Evolutionary conservation across 2,888 invertebrate genomes (phyloP).

Genomic region (Agrilus cyanescens): DNA sequence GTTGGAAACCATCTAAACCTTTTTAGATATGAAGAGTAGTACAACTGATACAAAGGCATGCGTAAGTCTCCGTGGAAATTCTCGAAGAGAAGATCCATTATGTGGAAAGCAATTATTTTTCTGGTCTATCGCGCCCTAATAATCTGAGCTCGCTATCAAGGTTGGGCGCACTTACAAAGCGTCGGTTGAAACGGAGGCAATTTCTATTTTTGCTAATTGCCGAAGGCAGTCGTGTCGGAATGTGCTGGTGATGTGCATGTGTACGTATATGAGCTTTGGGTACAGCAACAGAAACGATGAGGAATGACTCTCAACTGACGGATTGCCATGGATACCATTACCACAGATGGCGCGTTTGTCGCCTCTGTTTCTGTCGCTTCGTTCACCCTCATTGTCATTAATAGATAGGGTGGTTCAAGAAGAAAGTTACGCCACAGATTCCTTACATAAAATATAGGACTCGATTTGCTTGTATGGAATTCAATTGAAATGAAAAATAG

Average conservation of each 20-base stretch:
- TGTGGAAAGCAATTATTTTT: too few relatives aligned
- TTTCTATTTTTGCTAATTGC: constrained; percentile 39
- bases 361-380: constrained; percentile 14
- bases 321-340: constrained; percentile 34
- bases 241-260: constrained; percentile 14
- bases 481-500: too few relatives aligned
- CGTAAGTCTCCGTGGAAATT: too few relatives aligned
- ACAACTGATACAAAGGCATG: too few relatives aligned
- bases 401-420: neutral
- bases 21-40: too few relatives aligned
- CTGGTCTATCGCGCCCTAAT: too few relatives aligned
- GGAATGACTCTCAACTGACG: constrained; percentile 34
- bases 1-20: too few relatives aligned
- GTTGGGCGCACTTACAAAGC: constrained; percentile 18
- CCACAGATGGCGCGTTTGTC: constrained; percentile 5
- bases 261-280: too few relatives aligned
- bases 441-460: constrained; percentile 4
- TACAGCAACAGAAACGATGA: constrained; percentile 22
- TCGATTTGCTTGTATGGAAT: constrained; percentile 4
- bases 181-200: constrained; percentile 24
- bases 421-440: constrained; percentile 2
- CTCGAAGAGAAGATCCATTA: too few relatives aligned
- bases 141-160: too few relatives aligned
- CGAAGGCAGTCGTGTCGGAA: constrained; percentile 33
- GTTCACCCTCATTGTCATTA: constrained; percentile 1